phyloP scores from a whole-genome alignment of 2,888 invertebrate genomes.

The Dryomyza anilis region DNA sequence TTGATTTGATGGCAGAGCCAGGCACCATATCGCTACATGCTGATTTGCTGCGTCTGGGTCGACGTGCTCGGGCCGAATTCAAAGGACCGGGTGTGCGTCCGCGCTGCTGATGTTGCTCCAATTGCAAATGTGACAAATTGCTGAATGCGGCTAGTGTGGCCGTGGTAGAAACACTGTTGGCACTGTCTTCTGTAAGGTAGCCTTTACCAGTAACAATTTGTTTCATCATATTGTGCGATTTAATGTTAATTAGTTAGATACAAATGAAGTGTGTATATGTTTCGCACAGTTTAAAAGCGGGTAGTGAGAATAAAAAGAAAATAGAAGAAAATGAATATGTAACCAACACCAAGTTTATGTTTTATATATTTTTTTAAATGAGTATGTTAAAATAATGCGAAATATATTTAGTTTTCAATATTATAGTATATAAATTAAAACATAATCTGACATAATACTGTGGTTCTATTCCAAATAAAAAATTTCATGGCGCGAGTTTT shows the following conservation, averaged over 20 bases:
- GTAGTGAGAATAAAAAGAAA: slow-evolving; percentile 25
- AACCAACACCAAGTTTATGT: slow-evolving; percentile 3
- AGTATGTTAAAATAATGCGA: no score
- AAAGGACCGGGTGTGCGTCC: slow-evolving; percentile 54
- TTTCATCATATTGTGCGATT: no score
- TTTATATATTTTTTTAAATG: no score
- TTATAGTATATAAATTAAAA: no score
- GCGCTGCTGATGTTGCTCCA: slow-evolving; percentile 37
- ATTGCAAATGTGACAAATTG: slow-evolving; percentile 25
- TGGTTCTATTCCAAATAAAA: no score
- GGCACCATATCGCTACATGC: slow-evolving; percentile 44
- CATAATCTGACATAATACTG: no score
- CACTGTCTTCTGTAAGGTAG: slow-evolving; percentile 62
- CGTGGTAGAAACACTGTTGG: slow-evolving; percentile 35
- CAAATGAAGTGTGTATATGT: no score
- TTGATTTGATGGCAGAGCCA: slow-evolving; percentile 36
- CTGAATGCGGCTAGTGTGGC: slow-evolving; percentile 35
- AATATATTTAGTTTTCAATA: no score
- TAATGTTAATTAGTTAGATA: no score
- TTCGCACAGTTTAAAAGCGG: slow-evolving; percentile 21
- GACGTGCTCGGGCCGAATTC: slow-evolving; percentile 55
- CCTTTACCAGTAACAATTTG: slow-evolving; percentile 42
- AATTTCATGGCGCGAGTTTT: no score
- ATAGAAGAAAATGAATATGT: neutral
- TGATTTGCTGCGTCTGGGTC: slow-evolving; percentile 55